phyloP scores from a whole-genome alignment of 2,888 invertebrate genomes.

The Flabesymbios commensalis region DNA sequence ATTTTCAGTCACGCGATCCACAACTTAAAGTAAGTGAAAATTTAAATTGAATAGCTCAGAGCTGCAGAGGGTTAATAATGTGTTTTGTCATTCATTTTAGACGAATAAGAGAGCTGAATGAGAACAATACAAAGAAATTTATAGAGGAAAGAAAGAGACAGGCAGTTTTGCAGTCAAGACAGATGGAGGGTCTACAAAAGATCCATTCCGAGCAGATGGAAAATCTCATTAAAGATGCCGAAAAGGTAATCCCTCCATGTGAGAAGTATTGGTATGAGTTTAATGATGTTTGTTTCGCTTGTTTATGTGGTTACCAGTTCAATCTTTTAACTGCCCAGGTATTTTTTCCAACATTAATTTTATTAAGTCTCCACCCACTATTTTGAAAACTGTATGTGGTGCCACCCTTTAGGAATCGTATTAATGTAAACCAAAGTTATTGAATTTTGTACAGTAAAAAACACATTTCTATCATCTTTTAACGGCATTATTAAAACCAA shows the following conservation, averaged over 20 bases:
- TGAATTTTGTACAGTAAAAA: too few species aligned
- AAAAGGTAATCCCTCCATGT: constrained; percentile 27
- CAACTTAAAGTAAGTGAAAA: too few species aligned
- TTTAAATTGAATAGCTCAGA: too few species aligned
- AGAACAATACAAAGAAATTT: constrained; percentile 96
- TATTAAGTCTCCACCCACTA: too few species aligned
- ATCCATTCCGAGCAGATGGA: constrained; percentile 72
- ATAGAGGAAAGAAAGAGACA: constrained; percentile 79
- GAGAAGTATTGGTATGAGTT: background rate
- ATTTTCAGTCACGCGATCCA: too few species aligned
- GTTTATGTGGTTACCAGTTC: background rate
- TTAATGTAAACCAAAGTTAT: too few species aligned
- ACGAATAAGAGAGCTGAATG: constrained; percentile 83
- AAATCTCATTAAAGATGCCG: constrained; percentile 67
- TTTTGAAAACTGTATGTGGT: too few species aligned
- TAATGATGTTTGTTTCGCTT: background rate
- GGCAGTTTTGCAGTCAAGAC: constrained; percentile 52
- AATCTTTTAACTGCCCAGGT: background rate
- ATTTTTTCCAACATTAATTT: background rate
- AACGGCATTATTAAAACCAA: background rate
- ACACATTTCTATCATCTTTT: background rate
- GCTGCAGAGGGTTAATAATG: too few species aligned
- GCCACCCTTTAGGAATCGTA: too few species aligned
- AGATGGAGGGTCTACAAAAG: constrained; percentile 56
- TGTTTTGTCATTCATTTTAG: too few species aligned